phyloP scores from a whole-genome alignment of 2,888 invertebrate genomes.

The Lissonota sp. region DNA sequence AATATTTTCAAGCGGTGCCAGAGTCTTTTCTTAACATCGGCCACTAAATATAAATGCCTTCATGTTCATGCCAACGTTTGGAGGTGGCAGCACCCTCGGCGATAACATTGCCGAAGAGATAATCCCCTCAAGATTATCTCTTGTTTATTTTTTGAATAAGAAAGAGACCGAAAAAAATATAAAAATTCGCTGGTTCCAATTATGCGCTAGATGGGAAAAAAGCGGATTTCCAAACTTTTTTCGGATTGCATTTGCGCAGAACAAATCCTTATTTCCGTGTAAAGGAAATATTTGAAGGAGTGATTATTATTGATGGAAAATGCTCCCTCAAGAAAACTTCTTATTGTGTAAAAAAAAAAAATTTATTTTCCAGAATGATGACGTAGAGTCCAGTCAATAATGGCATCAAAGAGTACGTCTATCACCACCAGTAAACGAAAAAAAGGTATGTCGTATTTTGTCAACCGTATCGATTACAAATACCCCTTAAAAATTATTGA shows the following conservation, averaged over 20 bases:
- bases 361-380: constrained; percentile 76
- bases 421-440: constrained; percentile 74
- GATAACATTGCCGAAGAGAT: not conserved
- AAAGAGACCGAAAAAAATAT: constrained; percentile 7
- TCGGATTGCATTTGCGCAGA: too few relatives aligned
- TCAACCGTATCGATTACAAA: not conserved
- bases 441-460: constrained; percentile 70
- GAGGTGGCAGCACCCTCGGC: constrained; percentile 64
- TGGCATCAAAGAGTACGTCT: constrained; percentile 76
- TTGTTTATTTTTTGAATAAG: constrained; percentile 4
- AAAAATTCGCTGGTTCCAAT: not conserved
- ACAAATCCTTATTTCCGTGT: too few relatives aligned
- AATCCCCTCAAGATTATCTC: not conserved
- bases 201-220: too few relatives aligned
- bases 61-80: constrained; percentile 43
- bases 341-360: not conserved
- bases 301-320: too few relatives aligned
- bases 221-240: too few relatives aligned
- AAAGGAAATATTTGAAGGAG: too few relatives aligned
- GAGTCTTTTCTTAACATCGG: constrained; percentile 43
- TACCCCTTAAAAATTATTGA: not conserved
- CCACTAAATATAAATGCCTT: constrained; percentile 58
- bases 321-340: not conserved
- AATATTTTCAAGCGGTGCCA: constrained; percentile 26
- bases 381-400: constrained; percentile 74